phyloP scores from a whole-genome alignment of 64 coral and sea anemone genomes.

The Platygyra sinensis region DNA sequence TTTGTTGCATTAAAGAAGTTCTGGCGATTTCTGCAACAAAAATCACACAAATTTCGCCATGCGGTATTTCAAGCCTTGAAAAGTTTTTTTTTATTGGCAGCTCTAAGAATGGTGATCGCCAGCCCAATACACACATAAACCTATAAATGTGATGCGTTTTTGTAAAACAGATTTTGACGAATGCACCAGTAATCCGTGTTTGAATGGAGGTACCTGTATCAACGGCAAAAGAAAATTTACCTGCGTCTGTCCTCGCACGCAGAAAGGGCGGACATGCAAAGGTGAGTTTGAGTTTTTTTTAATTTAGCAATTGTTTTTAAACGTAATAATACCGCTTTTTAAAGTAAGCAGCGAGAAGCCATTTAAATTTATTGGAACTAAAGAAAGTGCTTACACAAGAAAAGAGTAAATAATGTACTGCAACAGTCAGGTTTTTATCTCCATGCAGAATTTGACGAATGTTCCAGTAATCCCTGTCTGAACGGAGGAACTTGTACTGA shows the following conservation, averaged over 20 bases:
- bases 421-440: neutral
- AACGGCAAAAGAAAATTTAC: slow-evolving; percentile 38
- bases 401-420: neutral
- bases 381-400: neutral
- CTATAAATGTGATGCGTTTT: too few relatives aligned
- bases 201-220: slow-evolving; percentile 48
- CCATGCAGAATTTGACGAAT: slow-evolving; percentile 45
- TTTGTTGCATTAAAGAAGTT: too few relatives aligned
- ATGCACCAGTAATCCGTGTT: slow-evolving; percentile 36
- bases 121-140: too few relatives aligned
- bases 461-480: slow-evolving; percentile 51
- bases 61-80: too few relatives aligned
- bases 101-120: too few relatives aligned
- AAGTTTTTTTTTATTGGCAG: too few relatives aligned
- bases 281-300: neutral
- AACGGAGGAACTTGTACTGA: slow-evolving; percentile 57
- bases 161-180: slow-evolving; percentile 40
- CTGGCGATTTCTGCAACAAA: too few relatives aligned
- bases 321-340: too few relatives aligned
- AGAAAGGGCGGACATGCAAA: slow-evolving; percentile 36
- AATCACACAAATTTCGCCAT: too few relatives aligned
- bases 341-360: too few relatives aligned
- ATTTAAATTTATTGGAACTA: neutral
- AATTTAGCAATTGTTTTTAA: too few relatives aligned
- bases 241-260: slow-evolving; percentile 36